Evolutionary conservation across 2,888 invertebrate genomes (phyloP).

Genomic region (Pyrgus malvae): DNA sequence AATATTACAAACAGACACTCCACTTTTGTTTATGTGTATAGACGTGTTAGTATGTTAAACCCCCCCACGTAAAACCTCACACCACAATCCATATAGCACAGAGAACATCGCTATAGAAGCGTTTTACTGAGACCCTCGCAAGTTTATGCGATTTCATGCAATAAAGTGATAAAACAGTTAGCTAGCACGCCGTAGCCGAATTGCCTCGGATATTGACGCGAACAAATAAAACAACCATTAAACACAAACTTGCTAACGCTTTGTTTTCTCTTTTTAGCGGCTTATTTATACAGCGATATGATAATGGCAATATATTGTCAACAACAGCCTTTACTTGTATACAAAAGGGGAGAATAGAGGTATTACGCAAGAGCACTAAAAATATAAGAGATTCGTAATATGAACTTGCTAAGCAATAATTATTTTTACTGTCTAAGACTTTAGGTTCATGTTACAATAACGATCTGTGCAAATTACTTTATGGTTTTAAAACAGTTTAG

Average conservation of each 20-base stretch:
- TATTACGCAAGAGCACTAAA: too few species aligned
- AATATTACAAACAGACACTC: too few species aligned
- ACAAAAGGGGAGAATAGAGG: too few species aligned
- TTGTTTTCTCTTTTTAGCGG: slow-evolving; percentile 60
- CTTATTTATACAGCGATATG: slow-evolving; percentile 8
- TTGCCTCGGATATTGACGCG: slow-evolving; percentile 67
- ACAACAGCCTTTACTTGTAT: not conserved
- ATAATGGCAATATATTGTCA: slow-evolving; percentile 29
- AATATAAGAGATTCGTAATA: too few species aligned
- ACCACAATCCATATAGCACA: not conserved
- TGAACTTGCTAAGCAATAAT: too few species aligned
- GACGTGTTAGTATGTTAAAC: too few species aligned
- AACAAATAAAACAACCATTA: slow-evolving; percentile 77
- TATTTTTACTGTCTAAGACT: too few species aligned
- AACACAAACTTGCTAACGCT: slow-evolving; percentile 70
- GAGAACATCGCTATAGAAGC: slow-evolving; percentile 57
- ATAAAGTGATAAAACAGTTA: slow-evolving; percentile 81
- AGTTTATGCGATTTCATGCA: slow-evolving; percentile 77
- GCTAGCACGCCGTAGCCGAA: slow-evolving; percentile 65
- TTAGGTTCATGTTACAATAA: too few species aligned
- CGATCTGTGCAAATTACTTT: too few species aligned
- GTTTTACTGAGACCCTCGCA: slow-evolving; percentile 67
- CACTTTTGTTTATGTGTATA: too few species aligned
- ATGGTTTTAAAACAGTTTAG: too few species aligned
- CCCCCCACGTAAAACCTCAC: not conserved